Evolutionary conservation across 1,140 invertebrate species (phyloP).

Genomic region (Eumaeus atala): DNA sequence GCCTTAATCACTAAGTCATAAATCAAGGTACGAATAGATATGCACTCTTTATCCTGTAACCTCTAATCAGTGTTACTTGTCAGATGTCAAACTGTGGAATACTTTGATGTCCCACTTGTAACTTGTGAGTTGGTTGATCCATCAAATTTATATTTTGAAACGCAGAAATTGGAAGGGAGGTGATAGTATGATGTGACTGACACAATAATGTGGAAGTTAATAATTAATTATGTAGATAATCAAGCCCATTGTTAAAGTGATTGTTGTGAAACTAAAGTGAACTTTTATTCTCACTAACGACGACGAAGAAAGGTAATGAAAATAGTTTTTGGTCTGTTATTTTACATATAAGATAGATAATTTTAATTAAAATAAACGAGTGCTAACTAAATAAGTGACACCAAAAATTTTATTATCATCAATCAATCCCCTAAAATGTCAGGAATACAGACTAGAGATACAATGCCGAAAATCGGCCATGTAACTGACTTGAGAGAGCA

Average conservation of each 20-base stretch:
- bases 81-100: background rate
- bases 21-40: no score
- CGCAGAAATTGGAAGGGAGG: constrained; percentile 11
- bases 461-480: constrained; percentile 66
- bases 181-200: constrained; percentile 20
- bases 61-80: constrained; percentile 28
- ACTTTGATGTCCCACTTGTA: no score
- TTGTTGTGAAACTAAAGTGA: constrained; percentile 51
- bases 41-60: no score
- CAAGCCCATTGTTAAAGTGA: constrained; percentile 53
- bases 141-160: constrained; percentile 5
- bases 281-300: constrained; percentile 50
- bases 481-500: constrained; percentile 72
- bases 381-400: background rate
- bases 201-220: constrained; percentile 35
- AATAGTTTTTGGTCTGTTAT: constrained; percentile 7
- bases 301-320: constrained; percentile 47
- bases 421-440: constrained; percentile 34
- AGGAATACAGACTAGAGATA: constrained; percentile 51
- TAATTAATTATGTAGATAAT: constrained; percentile 63
- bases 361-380: no score
- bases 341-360: no score
- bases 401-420: background rate
- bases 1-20: no score
- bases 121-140: no score